Conservation (phyloP, 2,888 invertebrate genomes). For the Steinernema carpocapsae region DNA sequence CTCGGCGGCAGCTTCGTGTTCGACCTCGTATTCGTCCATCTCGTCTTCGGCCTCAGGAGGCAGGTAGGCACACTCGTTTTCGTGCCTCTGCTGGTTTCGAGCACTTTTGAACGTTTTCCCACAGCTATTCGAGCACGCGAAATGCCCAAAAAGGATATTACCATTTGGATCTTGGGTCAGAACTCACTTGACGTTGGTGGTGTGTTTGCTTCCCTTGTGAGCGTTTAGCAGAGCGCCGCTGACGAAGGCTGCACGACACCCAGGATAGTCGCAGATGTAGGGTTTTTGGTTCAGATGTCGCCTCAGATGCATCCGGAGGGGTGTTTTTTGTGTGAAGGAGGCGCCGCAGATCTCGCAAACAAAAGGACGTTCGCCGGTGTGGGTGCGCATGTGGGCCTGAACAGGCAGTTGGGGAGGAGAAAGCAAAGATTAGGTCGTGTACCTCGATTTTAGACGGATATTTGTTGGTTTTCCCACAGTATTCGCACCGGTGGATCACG, state of each 20-base stretch:
- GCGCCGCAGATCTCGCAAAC: slow-evolving; percentile 60
- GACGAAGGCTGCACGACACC: slow-evolving; percentile 38
- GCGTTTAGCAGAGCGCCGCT: slow-evolving; percentile 54
- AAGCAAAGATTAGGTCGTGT: too few species aligned
- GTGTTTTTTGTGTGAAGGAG: slow-evolving; percentile 58
- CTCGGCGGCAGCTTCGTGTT: background rate
- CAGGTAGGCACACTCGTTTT: slow-evolving; percentile 11
- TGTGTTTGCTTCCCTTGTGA: slow-evolving; percentile 54
- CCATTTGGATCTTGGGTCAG: background rate
- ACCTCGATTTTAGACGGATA: slow-evolving; percentile 62
- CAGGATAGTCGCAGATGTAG: slow-evolving; percentile 37
- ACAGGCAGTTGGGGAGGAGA: background rate
- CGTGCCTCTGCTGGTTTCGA: slow-evolving; percentile 17
- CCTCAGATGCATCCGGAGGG: slow-evolving; percentile 59
- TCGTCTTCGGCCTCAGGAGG: slow-evolving; percentile 7
- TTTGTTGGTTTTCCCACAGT: slow-evolving; percentile 58
- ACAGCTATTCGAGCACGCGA: slow-evolving; percentile 59
- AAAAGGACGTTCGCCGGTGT: slow-evolving; percentile 61
- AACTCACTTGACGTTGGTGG: slow-evolving; percentile 48
- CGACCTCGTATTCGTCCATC: slow-evolving; percentile 18
- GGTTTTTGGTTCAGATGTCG: slow-evolving; percentile 54
- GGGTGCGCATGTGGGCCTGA: slow-evolving; percentile 46
- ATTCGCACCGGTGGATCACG: slow-evolving; percentile 53
- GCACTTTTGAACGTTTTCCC: slow-evolving; percentile 43
- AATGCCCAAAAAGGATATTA: slow-evolving; percentile 31